Evolutionary conservation across 2,113 vertebrate genomes (phyloP).

Genomic region (Cisticola juncidis): DNA sequence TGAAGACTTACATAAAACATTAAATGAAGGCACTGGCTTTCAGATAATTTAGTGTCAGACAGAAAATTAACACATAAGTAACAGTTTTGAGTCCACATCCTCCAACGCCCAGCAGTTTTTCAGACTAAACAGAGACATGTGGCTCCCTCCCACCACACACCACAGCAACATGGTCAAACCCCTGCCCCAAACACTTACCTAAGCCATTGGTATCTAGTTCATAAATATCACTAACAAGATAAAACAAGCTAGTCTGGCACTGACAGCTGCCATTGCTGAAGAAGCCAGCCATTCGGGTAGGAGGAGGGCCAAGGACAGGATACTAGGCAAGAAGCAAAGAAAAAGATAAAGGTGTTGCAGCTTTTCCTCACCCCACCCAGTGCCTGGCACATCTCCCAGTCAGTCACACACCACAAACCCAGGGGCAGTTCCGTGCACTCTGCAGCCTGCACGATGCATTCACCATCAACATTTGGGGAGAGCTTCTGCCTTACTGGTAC

Average conservation of each 20-base stretch:
- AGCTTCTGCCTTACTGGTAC: slow-evolving; percentile 53
- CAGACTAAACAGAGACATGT: neutral
- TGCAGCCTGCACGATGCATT: slow-evolving; percentile 34
- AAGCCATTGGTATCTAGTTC: slow-evolving; percentile 88
- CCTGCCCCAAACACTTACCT: slow-evolving; percentile 77
- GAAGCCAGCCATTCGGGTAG: slow-evolving; percentile 86
- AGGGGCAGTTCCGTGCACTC: slow-evolving; percentile 27
- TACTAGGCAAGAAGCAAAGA: slow-evolving; percentile 75
- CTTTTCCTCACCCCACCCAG: neutral
- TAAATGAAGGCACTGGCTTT: neutral
- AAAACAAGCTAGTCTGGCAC: slow-evolving; percentile 89
- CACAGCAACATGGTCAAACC: neutral
- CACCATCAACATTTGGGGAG: neutral
- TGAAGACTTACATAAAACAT: neutral
- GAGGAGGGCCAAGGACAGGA: slow-evolving; percentile 91
- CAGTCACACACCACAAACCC: slow-evolving; percentile 30
- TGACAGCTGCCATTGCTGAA: slow-evolving; percentile 89
- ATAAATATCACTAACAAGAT: slow-evolving; percentile 87
- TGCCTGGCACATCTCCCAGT: slow-evolving; percentile 17
- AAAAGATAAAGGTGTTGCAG: slow-evolving; percentile 44
- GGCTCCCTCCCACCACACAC: neutral
- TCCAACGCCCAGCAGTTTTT: neutral
- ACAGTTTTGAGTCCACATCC: neutral
- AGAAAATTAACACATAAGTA: neutral
- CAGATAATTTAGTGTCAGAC: neutral